Evolutionary conservation across 2,888 invertebrate species (phyloP).

Genomic region (Diarsia mendica): DNA sequence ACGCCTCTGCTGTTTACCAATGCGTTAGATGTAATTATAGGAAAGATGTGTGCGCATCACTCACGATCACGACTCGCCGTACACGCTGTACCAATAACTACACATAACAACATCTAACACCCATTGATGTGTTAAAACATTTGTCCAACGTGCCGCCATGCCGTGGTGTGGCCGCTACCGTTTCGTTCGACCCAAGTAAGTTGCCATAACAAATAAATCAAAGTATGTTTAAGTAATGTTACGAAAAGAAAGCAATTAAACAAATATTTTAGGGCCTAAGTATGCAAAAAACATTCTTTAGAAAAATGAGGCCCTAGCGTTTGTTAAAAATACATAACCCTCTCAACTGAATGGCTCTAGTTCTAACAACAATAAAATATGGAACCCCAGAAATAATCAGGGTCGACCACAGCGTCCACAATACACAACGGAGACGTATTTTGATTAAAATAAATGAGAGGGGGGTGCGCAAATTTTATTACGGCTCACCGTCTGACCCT

Average conservation of each 20-base stretch:
- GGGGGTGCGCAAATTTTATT: constrained; percentile 79
- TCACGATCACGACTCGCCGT: constrained; percentile 75
- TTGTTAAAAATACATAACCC: constrained; percentile 42
- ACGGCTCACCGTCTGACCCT: constrained; percentile 60
- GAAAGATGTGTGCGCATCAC: constrained; percentile 77
- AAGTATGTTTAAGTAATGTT: not conserved
- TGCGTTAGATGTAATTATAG: constrained; percentile 85
- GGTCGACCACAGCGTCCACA: constrained; percentile 71
- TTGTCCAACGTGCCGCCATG: constrained; percentile 2
- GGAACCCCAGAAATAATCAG: constrained; percentile 74
- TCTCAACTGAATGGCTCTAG: constrained; percentile 60
- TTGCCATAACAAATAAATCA: constrained; percentile 25
- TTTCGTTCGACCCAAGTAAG: not conserved
- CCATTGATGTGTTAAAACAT: constrained; percentile 60
- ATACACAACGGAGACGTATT: constrained; percentile 69
- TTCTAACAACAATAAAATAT: constrained; percentile 70
- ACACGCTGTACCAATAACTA: constrained; percentile 69
- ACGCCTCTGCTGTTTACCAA: constrained; percentile 81
- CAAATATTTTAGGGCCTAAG: constrained; percentile 8
- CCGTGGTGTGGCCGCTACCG: not conserved
- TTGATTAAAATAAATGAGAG: constrained; percentile 79
- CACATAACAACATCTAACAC: constrained; percentile 26
- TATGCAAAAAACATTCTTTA: constrained; percentile 30
- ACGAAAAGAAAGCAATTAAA: constrained; percentile 36
- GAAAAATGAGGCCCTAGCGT: constrained; percentile 26